phyloP scores from a whole-genome alignment of 2,888 invertebrate genomes.

The Thymelicus lineola region DNA sequence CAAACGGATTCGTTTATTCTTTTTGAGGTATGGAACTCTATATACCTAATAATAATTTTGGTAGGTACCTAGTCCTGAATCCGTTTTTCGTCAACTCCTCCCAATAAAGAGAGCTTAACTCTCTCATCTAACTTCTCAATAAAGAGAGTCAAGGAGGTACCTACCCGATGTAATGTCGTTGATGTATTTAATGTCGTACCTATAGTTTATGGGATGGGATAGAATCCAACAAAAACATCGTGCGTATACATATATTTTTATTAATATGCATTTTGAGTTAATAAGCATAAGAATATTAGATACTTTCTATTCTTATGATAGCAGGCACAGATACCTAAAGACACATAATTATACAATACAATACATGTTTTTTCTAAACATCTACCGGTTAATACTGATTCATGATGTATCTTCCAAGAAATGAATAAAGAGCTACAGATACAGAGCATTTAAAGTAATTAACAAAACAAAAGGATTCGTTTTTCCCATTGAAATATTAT shows the following conservation, averaged over 20 bases:
- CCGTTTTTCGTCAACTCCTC: too few relatives aligned
- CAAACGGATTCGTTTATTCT: too few relatives aligned
- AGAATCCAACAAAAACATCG: background rate
- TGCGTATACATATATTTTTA: conserved; percentile 22
- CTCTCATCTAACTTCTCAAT: too few relatives aligned
- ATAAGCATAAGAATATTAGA: background rate
- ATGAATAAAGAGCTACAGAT: background rate
- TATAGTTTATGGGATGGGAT: background rate
- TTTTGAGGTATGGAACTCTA: too few relatives aligned
- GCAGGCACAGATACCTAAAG: conserved; percentile 6
- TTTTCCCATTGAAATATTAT: too few relatives aligned
- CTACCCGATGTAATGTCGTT: too few relatives aligned
- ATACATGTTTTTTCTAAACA: conserved; percentile 5
- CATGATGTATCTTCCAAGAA: conserved; percentile 8
- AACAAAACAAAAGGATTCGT: background rate
- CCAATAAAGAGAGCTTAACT: too few relatives aligned
- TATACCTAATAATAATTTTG: too few relatives aligned
- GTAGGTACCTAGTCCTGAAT: too few relatives aligned
- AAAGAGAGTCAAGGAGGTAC: too few relatives aligned
- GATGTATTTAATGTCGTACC: too few relatives aligned
- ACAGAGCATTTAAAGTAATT: background rate
- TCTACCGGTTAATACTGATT: conserved; percentile 18
- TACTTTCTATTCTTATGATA: conserved; percentile 5
- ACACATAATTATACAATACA: conserved; percentile 16
- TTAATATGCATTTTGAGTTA: conserved; percentile 16